Percentiles rank a stretch among this genome's conserved stretches.
These are phyloP conservation scores for Holacanthus passer DNA, from an alignment of 2,113 vertebrate species.

Conservation along the genomic window DNA sequence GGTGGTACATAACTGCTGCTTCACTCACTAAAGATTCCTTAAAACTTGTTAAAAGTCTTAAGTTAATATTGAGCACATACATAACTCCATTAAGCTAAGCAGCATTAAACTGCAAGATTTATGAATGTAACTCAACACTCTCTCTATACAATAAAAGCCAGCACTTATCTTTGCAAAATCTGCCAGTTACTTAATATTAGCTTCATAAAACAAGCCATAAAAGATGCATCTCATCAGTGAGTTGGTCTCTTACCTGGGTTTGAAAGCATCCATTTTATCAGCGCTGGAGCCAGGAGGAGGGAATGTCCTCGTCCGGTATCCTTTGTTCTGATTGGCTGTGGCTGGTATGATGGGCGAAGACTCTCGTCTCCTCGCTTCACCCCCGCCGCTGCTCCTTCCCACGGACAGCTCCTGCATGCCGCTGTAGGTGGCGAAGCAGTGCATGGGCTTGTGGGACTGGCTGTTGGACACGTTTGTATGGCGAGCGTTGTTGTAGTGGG, in stretches of 20 bases:
- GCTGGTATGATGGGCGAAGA: slow-evolving; percentile 78
- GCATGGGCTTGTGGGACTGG: slow-evolving; percentile 81
- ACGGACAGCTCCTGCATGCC: slow-evolving; percentile 79
- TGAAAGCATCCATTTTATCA: slow-evolving; percentile 81
- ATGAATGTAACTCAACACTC: neutral
- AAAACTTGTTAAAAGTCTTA: slow-evolving; percentile 31
- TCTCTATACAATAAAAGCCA: neutral
- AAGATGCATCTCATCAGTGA: slow-evolving; percentile 37
- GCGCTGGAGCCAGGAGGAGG: slow-evolving; percentile 81
- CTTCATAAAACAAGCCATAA: slow-evolving; percentile 30
- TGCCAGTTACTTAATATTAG: neutral
- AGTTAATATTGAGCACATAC: slow-evolving; percentile 1
- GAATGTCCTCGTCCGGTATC: slow-evolving; percentile 87
- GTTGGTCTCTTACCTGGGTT: slow-evolving; percentile 74
- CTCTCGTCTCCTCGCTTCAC: slow-evolving; percentile 84
- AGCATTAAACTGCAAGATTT: slow-evolving; percentile 17
- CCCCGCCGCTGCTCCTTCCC: slow-evolving; percentile 32
- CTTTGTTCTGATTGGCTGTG: slow-evolving; percentile 83
- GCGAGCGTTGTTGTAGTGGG: slow-evolving; percentile 83
- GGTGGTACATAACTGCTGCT: neutral
- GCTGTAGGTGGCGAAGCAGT: slow-evolving; percentile 76
- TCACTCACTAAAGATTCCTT: neutral
- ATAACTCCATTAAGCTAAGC: slow-evolving; percentile 1
- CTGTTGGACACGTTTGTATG: slow-evolving; percentile 75
- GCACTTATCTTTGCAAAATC: neutral